A percentile compares a stretch with the other conserved stretches of the same genome.
These are phyloP conservation scores for Platycnemis pennipes DNA, from an alignment of 2,888 invertebrate genomes.

Conservation along the genomic window DNA sequence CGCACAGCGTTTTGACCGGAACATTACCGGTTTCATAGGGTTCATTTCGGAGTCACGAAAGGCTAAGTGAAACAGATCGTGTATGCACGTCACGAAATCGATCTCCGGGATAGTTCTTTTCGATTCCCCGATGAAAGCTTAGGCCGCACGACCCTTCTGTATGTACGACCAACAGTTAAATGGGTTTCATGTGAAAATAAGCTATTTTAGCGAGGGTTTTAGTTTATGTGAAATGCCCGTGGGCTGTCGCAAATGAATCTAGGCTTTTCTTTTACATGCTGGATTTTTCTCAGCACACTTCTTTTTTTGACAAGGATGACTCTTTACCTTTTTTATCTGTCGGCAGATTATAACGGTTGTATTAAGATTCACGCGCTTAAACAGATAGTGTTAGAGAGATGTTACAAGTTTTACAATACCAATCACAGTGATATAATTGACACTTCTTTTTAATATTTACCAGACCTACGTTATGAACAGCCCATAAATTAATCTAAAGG, in stretches of 20 bases:
- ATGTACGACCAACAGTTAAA: neutral
- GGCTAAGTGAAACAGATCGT: slow-evolving; percentile 21
- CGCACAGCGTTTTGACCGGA: slow-evolving; percentile 23
- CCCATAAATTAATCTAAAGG: too few species aligned
- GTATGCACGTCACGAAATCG: slow-evolving; percentile 27
- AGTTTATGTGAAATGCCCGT: neutral
- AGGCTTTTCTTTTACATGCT: neutral
- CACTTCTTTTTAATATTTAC: too few species aligned
- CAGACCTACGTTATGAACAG: too few species aligned
- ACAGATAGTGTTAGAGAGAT: too few species aligned
- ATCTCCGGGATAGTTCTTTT: neutral
- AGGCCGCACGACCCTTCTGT: neutral
- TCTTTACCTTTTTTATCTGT: neutral
- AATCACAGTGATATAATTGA: too few species aligned
- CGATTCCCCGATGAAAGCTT: neutral
- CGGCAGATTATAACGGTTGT: neutral
- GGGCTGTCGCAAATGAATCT: neutral
- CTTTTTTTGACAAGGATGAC: neutral
- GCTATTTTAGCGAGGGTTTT: neutral
- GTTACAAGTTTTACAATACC: too few species aligned
- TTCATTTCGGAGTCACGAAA: slow-evolving; percentile 19
- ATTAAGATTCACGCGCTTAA: neutral
- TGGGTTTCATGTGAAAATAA: neutral
- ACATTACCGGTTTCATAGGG: slow-evolving; percentile 20
- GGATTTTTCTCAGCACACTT: neutral